A percentile compares a stretch with the other conserved stretches of the same genome.
Conservation (phyloP, 2,888 invertebrate species). For the Drosophila melanocephala region DNA sequence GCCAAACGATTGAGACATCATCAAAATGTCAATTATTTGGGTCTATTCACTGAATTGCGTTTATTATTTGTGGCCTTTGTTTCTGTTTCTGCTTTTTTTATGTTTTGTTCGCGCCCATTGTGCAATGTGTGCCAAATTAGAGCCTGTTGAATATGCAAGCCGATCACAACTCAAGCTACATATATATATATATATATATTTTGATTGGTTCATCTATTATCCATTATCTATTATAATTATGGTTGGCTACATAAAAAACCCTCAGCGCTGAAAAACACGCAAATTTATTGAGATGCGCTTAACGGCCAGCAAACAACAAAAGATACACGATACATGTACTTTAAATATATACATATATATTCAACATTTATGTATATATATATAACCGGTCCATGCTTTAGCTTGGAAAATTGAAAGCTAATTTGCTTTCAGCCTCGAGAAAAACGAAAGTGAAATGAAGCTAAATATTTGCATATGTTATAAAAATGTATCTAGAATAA, state of each 20-base stretch:
- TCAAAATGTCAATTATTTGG: slow-evolving; percentile 76
- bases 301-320: slow-evolving; percentile 22
- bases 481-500: slow-evolving; percentile 6
- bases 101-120: slow-evolving; percentile 45
- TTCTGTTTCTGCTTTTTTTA: slow-evolving; percentile 21
- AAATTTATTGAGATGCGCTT: slow-evolving; percentile 46
- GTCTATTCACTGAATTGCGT: slow-evolving; percentile 32
- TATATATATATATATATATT: slow-evolving; percentile 15
- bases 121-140: slow-evolving; percentile 74
- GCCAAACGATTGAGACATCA: slow-evolving; percentile 74
- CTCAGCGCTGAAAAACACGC: slow-evolving; percentile 8
- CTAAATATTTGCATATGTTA: slow-evolving; percentile 8
- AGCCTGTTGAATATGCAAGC: slow-evolving; percentile 68
- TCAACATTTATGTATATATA: neutral
- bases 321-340: neutral
- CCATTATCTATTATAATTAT: slow-evolving; percentile 39
- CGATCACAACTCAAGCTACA: neutral
- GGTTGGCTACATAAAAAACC: slow-evolving; percentile 27
- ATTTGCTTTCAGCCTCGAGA: slow-evolving; percentile 24
- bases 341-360: neutral
- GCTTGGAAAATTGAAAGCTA: slow-evolving; percentile 26
- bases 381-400: neutral
- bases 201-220: slow-evolving; percentile 30
- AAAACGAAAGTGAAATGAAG: slow-evolving; percentile 20
- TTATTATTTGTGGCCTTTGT: slow-evolving; percentile 34